Conservation (phyloP, 2,113 vertebrate genomes). For the Suricata suricatta region DNA sequence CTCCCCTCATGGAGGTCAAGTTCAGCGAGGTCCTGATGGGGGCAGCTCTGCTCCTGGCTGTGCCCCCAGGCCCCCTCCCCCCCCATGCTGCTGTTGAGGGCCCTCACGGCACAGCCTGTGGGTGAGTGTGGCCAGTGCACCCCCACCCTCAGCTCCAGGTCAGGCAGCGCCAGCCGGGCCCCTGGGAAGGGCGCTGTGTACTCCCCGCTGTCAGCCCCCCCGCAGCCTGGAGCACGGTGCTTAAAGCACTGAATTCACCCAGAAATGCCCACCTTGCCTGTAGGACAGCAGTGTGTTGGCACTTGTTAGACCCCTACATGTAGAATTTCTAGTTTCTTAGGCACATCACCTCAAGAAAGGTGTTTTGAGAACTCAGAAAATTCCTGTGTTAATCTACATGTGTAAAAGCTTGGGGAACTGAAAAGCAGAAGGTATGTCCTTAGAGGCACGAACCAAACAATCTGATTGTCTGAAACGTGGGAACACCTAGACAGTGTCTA, state of each 20-base stretch:
- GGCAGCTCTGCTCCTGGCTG: accelerated
- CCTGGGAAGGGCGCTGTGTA: accelerated
- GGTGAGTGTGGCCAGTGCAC: too few relatives aligned
- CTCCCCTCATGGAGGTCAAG: accelerated
- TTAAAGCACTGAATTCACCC: accelerated
- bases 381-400: neutral
- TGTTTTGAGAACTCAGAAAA: neutral
- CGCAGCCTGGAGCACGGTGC: accelerated
- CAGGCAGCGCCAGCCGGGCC: accelerated
- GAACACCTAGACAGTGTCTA: accelerated
- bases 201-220: accelerated
- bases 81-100: accelerated
- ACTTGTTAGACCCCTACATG: accelerated
- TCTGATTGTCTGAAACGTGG: accelerated
- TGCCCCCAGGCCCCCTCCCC: neutral
- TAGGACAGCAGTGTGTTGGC: neutral
- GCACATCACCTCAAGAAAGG: neutral
- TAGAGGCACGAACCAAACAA: accelerated
- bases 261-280: neutral
- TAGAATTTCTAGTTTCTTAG: neutral
- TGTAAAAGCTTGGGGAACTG: neutral
- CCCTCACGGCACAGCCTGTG: neutral
- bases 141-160: accelerated
- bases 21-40: accelerated
- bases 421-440: neutral